These are phyloP conservation scores for Dynastes hyllus DNA, from an alignment of 2,888 invertebrate species.

Conservation along the genomic window DNA sequence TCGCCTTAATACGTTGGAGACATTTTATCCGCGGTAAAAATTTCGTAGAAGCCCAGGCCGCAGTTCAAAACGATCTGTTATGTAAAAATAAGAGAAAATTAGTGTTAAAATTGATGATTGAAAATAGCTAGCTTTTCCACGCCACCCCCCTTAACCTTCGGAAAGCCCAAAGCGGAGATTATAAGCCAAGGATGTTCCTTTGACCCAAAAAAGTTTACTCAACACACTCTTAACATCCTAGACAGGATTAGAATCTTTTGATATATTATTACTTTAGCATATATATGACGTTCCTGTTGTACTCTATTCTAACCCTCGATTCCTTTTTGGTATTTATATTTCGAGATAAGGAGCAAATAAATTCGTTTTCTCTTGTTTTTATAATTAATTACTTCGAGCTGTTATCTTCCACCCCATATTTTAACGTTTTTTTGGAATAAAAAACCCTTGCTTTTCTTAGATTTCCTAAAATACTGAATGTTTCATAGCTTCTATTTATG, in stretches of 20 bases:
- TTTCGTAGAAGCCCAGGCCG: too few relatives aligned
- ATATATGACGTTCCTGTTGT: neutral
- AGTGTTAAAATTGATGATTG: conserved; percentile 62
- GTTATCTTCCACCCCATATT: conserved; percentile 18
- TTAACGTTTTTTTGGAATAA: conserved; percentile 24
- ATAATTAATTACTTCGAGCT: conserved; percentile 32
- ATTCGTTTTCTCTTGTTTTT: conserved; percentile 8
- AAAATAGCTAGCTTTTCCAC: conserved; percentile 59
- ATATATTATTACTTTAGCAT: conserved; percentile 56
- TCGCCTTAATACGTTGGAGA: conserved; percentile 48
- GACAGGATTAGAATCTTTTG: conserved; percentile 55
- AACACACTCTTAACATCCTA: conserved; percentile 55
- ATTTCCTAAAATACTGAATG: neutral
- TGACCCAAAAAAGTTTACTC: too few relatives aligned
- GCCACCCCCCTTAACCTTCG: conserved; percentile 38
- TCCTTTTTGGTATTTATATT: conserved; percentile 17
- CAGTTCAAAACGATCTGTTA: conserved; percentile 60
- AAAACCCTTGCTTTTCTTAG: neutral
- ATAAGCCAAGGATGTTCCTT: conserved; percentile 67
- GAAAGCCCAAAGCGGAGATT: conserved; percentile 65
- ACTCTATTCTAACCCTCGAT: neutral
- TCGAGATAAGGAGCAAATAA: neutral
- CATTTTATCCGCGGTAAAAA: too few relatives aligned
- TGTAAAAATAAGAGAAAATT: conserved; percentile 59
- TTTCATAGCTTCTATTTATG: neutral